These are phyloP conservation scores for Gymnocheta viridis DNA, from an alignment of 2,888 invertebrate genomes.

Conservation along the genomic window DNA sequence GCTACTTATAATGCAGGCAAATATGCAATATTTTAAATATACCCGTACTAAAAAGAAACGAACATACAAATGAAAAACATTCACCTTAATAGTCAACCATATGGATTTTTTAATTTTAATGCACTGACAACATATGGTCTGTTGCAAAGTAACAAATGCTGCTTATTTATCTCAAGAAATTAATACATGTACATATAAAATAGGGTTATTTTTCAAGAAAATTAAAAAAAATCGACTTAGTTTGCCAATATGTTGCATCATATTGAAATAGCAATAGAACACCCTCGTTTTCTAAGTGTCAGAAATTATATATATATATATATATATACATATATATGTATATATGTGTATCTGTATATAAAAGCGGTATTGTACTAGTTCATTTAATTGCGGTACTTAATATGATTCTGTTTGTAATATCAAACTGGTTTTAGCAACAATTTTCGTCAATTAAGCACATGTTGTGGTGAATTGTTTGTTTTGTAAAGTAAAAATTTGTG, in stretches of 20 bases:
- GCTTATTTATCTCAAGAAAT: not conserved
- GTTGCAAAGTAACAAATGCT: slow-evolving; percentile 41
- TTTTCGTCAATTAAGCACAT: not conserved
- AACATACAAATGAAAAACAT: slow-evolving; percentile 13
- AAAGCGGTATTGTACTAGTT: not conserved
- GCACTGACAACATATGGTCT: slow-evolving; percentile 51
- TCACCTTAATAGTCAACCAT: slow-evolving; percentile 55
- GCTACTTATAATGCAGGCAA: slow-evolving; percentile 32
- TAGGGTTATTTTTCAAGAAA: not conserved
- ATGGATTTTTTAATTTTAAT: slow-evolving; percentile 47
- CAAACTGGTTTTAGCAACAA: slow-evolving; percentile 1
- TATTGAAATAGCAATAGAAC: not conserved
- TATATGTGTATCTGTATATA: not conserved
- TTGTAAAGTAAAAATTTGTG: not conserved
- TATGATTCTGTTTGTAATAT: not conserved
- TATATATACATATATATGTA: too few species aligned
- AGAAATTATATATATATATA: too few species aligned
- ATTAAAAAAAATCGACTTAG: not conserved
- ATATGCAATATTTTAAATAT: slow-evolving; percentile 26
- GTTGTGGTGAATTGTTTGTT: not conserved
- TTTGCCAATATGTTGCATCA: slow-evolving; percentile 40
- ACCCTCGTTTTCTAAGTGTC: slow-evolving; percentile 1
- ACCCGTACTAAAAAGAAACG: not conserved
- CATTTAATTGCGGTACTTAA: not conserved
- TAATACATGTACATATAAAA: not conserved